phyloP scores from a whole-genome alignment of 2,888 invertebrate genomes.

The Incurvaria masculella region DNA sequence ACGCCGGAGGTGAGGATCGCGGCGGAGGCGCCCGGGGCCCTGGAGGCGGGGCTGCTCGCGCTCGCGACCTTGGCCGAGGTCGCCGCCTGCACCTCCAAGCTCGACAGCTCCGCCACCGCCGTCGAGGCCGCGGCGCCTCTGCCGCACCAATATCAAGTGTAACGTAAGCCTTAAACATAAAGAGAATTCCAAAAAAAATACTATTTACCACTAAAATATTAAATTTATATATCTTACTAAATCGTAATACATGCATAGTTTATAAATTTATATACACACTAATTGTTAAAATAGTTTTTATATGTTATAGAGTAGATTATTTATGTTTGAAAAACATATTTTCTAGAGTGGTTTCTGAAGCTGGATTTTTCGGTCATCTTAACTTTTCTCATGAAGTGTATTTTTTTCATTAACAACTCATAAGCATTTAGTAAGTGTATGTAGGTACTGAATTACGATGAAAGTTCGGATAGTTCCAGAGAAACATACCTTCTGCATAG shows the following conservation, averaged over 20 bases:
- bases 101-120: background rate
- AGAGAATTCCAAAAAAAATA: background rate
- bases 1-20: constrained; percentile 42
- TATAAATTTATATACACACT: background rate
- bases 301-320: background rate
- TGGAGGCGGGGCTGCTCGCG: constrained; percentile 46
- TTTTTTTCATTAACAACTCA: too few species aligned
- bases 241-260: background rate
- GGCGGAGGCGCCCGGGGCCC: constrained; percentile 38
- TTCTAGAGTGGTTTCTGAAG: background rate
- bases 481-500: too few species aligned
- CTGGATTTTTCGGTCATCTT: too few species aligned
- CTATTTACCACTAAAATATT: background rate
- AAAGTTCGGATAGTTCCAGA: too few species aligned
- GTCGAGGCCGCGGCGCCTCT: too few species aligned
- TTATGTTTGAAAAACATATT: too few species aligned
- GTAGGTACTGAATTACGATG: too few species aligned
- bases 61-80: constrained; percentile 65
- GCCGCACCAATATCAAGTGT: background rate
- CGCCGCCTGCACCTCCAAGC: constrained; percentile 45
- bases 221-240: background rate
- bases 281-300: background rate
- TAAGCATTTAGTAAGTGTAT: too few species aligned
- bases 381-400: too few species aligned
- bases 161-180: background rate